These are phyloP conservation scores for Pelochelys cantorii DNA, from an alignment of 2,797 vertebrate species.

Conservation along the genomic window DNA sequence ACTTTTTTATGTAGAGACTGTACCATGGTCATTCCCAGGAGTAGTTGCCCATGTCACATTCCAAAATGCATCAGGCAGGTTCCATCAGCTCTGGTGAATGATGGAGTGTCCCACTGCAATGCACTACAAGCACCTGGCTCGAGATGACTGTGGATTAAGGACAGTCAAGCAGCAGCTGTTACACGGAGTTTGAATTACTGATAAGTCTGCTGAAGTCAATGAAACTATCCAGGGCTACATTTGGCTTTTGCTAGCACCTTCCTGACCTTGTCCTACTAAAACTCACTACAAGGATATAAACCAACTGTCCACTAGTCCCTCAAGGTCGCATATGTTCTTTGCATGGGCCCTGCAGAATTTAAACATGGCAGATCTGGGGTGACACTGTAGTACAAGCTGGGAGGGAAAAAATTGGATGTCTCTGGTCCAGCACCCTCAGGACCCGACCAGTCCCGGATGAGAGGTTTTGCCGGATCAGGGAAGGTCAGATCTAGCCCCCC, in stretches of 20 bases:
- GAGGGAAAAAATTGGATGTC: too few relatives aligned
- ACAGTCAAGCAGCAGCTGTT: neutral
- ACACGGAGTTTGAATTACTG: neutral
- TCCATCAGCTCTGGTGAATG: neutral
- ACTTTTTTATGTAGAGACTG: neutral
- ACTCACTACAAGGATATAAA: rapidly evolving
- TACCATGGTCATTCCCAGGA: neutral
- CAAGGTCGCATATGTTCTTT: rapidly evolving
- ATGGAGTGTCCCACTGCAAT: neutral
- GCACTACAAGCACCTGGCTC: neutral
- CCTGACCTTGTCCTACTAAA: rapidly evolving
- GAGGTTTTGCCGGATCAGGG: too few relatives aligned
- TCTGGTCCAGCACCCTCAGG: too few relatives aligned
- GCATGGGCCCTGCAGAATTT: rapidly evolving
- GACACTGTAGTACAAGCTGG: neutral
- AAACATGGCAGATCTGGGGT: rapidly evolving
- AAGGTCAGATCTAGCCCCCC: too few relatives aligned
- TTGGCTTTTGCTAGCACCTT: neutral
- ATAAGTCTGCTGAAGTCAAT: neutral
- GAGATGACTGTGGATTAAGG: neutral
- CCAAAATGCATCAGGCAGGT: neutral
- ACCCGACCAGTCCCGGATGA: too few relatives aligned
- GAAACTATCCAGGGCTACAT: neutral
- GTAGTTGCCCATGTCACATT: neutral
- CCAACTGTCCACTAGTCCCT: rapidly evolving